Evolutionary conservation across 2,797 vertebrate species (phyloP).

Genomic region (Crypturellus tataupa): DNA sequence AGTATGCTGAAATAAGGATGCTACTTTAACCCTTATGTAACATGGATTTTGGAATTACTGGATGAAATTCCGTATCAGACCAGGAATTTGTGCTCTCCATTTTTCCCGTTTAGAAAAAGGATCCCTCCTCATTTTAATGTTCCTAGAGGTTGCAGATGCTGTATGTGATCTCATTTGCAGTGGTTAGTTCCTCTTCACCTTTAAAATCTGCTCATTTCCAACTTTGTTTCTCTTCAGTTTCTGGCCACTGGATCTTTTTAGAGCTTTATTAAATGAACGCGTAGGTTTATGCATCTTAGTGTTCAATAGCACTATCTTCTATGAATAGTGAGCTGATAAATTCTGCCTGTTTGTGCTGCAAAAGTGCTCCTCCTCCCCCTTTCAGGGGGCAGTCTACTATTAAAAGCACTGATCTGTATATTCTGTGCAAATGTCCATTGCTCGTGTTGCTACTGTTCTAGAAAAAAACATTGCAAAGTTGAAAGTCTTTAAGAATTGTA

Average conservation of each 20-base stretch:
- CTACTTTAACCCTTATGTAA: not conserved
- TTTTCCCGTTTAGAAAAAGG: not conserved
- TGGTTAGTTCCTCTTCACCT: not conserved
- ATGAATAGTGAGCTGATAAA: not conserved
- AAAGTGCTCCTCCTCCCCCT: not conserved
- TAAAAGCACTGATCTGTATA: not conserved
- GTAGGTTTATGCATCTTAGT: not conserved
- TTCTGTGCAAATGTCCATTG: not conserved
- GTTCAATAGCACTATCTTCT: not conserved
- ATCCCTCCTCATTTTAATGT: not conserved
- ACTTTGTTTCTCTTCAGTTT: not conserved
- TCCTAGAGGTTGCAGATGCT: not conserved
- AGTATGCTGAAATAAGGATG: not conserved
- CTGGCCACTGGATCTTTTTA: not conserved
- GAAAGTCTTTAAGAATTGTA: not conserved
- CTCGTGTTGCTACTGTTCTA: not conserved
- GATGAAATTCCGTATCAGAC: not conserved
- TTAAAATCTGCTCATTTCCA: not conserved
- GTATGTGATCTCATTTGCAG: not conserved
- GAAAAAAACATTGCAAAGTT: not conserved
- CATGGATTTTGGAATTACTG: not conserved
- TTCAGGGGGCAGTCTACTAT: not conserved
- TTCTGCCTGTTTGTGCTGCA: not conserved
- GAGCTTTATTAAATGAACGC: not conserved
- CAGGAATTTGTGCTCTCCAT: not conserved